Evolutionary conservation across 2,888 invertebrate genomes (phyloP), one percentile per base, ranked within the genome.

Genomic region (Phortica okadai): DNA sequence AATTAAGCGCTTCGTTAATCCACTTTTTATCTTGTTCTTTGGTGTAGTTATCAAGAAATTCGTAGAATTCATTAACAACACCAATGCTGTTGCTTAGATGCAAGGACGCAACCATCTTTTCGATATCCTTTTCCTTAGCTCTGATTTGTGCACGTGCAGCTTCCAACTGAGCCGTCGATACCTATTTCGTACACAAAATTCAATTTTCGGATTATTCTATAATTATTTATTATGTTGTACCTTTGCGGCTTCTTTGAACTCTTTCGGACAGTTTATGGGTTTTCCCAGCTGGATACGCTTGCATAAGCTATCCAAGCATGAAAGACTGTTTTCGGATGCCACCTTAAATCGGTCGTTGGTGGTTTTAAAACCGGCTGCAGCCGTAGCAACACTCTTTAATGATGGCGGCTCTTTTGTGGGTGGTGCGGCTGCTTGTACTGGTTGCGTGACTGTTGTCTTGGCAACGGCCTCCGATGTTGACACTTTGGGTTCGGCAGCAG

Each of bases 1-100:
- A 91, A 67, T 89, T 91, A 0, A 91, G 82, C 0, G 90, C 89
- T 72, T 91, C 91, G 67, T 91, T 90, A 14, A 91, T 87, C 91
- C 91, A 91, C 74, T 90, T 87, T 41, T 90, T 89, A 41, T 91
- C 86, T 75, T 89, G 88, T 64, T 90, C 88, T 25, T 89, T 89
- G n/a, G 89, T 85, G 76, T 87, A 89, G 73, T 82, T 89, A 66
- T 90, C 90, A 14, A 90, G 82, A 59, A 90, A 84, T 73, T 91
- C 90, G 50, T 89, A 90, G 75, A 91, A 88, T 77, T 90, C 90
- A 77, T 87, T 90, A 74, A 90, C 89, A 78, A 88, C 89, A 74
- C 89, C 89, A 67, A 83, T 84, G 74, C 83, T 88, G 42, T 86
- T 86, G 44, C 77, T 79, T 54, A 72, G 56, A 56, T 73, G 74